A percentile compares a stretch with the other conserved stretches of the same genome.
phyloP scores from a whole-genome alignment of 2,797 vertebrate species.

The Setipinna tenuifilis region DNA sequence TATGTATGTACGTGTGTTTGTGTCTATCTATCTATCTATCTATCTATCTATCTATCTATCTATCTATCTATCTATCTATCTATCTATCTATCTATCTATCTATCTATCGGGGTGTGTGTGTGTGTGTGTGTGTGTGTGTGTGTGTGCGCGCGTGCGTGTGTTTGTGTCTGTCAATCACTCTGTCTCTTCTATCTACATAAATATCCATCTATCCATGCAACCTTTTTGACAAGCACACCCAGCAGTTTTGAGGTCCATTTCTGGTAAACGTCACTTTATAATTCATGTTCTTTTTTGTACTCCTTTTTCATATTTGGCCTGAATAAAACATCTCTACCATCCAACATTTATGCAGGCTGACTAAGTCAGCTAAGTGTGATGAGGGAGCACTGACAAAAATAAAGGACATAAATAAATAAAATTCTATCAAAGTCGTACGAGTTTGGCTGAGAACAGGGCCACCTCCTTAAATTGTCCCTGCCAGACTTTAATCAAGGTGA shows the following conservation, averaged over 20 bases:
- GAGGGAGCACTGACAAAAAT: slow-evolving; percentile 26
- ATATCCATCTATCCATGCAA: no score
- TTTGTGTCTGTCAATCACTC: no score
- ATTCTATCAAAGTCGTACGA: slow-evolving; percentile 43
- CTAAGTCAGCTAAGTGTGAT: slow-evolving; percentile 44
- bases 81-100: not conserved
- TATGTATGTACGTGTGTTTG: not conserved
- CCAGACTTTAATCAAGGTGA: slow-evolving; percentile 60
- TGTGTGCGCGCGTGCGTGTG: no score
- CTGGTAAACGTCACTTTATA: slow-evolving; percentile 24
- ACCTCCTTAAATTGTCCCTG: slow-evolving; percentile 44
- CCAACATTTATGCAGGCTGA: slow-evolving; percentile 57
- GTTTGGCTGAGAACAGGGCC: slow-evolving; percentile 41
- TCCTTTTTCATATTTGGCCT: slow-evolving; percentile 53
- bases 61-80: not conserved
- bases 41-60: not conserved
- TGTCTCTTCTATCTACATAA: no score
- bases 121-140: no score
- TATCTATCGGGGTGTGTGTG: no score
- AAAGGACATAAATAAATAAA: not conserved
- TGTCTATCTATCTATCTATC: not conserved
- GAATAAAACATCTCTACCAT: slow-evolving; percentile 53
- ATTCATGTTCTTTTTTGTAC: slow-evolving; percentile 45
- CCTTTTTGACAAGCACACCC: not conserved
- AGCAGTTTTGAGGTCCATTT: not conserved